A percentile compares a stretch with the other conserved stretches of the same genome.
Conservation (phyloP, 1,140 invertebrate genomes). For the Eueides isabella region DNA sequence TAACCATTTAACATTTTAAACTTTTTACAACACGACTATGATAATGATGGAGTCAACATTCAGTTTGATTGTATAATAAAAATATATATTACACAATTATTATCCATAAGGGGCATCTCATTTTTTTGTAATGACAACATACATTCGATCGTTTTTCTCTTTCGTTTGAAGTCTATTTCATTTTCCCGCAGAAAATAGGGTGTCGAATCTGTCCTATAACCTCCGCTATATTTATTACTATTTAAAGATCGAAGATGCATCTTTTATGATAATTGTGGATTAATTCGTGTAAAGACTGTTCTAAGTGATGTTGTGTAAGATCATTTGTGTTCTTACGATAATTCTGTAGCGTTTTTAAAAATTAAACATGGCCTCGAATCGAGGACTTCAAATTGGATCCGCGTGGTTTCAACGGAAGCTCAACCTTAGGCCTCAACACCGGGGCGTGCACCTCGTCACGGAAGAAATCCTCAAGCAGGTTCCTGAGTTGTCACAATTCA, state of each 20-base stretch:
- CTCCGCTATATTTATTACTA: slow-evolving; percentile 81
- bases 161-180: slow-evolving; percentile 78
- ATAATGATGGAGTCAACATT: background rate
- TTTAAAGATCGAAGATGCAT: slow-evolving; percentile 82
- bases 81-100: background rate
- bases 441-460: slow-evolving; percentile 96
- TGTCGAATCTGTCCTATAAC: slow-evolving; percentile 83
- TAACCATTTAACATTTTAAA: background rate
- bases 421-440: slow-evolving; percentile 95
- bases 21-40: background rate
- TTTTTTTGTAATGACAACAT: slow-evolving; percentile 69
- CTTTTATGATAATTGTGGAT: slow-evolving; percentile 82
- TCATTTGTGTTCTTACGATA: slow-evolving; percentile 78
- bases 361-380: slow-evolving; percentile 92
- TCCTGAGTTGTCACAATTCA: slow-evolving; percentile 95
- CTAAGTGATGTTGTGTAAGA: slow-evolving; percentile 82
- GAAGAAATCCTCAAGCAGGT: slow-evolving; percentile 97
- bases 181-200: slow-evolving; percentile 83
- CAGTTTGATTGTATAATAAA: background rate
- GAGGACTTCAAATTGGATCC: slow-evolving; percentile 95
- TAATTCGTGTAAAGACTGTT: slow-evolving; percentile 77
- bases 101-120: background rate
- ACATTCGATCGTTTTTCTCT: slow-evolving; percentile 71
- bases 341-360: slow-evolving; percentile 80
- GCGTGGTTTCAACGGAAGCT: slow-evolving; percentile 98